Evolutionary conservation across 2,888 invertebrate species (phyloP).

Genomic region (Agrochola litura): DNA sequence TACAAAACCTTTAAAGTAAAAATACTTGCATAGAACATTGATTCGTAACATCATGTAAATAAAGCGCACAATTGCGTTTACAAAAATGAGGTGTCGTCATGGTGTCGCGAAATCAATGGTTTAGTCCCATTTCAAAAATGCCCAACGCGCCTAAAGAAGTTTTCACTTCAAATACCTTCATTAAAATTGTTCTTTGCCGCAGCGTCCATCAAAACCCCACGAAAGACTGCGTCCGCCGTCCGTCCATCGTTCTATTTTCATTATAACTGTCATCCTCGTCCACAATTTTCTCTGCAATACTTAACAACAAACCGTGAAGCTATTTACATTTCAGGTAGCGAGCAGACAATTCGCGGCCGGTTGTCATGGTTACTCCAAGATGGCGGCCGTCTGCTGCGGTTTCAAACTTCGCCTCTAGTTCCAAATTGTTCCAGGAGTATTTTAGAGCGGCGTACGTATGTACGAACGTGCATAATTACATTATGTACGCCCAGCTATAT

Average conservation of each 20-base stretch:
- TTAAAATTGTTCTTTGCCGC: not conserved
- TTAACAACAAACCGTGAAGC: slow-evolving; percentile 81
- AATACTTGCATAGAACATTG: too few species aligned
- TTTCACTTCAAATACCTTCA: too few species aligned
- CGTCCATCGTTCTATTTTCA: slow-evolving; percentile 29
- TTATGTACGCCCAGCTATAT: slow-evolving; percentile 86
- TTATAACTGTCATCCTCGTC: slow-evolving; percentile 29
- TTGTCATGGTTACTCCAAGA: slow-evolving; percentile 87
- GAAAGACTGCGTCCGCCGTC: not conserved
- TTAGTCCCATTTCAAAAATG: too few species aligned
- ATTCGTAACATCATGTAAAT: too few species aligned
- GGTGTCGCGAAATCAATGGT: too few species aligned
- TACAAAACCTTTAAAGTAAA: too few species aligned
- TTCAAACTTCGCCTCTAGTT: slow-evolving; percentile 88
- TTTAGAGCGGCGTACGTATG: slow-evolving; percentile 85
- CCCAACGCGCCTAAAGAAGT: too few species aligned
- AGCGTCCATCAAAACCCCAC: not conserved
- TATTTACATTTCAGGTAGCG: slow-evolving; percentile 87
- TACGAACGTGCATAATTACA: slow-evolving; percentile 88
- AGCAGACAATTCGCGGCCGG: slow-evolving; percentile 86
- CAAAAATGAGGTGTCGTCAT: too few species aligned
- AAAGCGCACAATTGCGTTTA: too few species aligned
- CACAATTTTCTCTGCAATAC: slow-evolving; percentile 52
- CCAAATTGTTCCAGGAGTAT: slow-evolving; percentile 88
- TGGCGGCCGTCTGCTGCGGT: slow-evolving; percentile 89